Evolutionary conservation across 2,113 vertebrate species (phyloP), one percentile per base, ranked within the genome.

Genomic region (Tragelaphus scriptus): DNA sequence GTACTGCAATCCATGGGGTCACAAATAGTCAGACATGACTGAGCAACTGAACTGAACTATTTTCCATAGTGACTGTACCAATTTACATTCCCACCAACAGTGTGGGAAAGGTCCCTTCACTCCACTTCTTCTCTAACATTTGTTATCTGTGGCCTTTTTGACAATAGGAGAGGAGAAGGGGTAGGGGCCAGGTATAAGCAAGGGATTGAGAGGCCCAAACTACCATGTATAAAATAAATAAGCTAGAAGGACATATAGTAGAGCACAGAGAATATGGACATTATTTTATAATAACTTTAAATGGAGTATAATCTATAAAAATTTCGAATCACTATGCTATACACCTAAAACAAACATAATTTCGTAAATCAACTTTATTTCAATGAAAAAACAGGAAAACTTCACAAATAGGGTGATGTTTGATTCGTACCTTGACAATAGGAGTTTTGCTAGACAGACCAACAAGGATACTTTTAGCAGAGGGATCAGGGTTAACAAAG

Each of bases 1-100:
- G 1, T 23, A 40, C 68, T 71, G 68, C 68, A 71, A 1, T 71
- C n/a, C n/a, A 71, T 71, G 68, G 10, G 36, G n/a, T 71, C n/a
- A 6, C 19, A 71, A 40, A 71, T 19, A 71, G 10, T 71, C 1
- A 0, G 19, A 71, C n/a, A 23, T 0, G 2, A 71, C n/a, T 40
- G 68, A 40, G n/a, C 19, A 36, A 71, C 19, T 71, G 68, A 40
- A 23, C n/a, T 71, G 68, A 71, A 71, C 68, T 71, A 7, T 25
- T 56, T 56, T 84, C n/a, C 53, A 56, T 36, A 84, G 12, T 55
- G 51, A 6, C 32, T 82, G 32, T 21, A 36, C 6, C 11, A 82
- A 55, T 55, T 55, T 55, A 55, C 19, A n/a, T 36, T 55, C 32
- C 80, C 17, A 7, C 3, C 11, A 28, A 25, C 30, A 82, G 51